A percentile compares a stretch with the other conserved stretches of the same genome.
phyloP scores from a whole-genome alignment of 2,797 vertebrate genomes.

The Philypnodon macrostomus region DNA sequence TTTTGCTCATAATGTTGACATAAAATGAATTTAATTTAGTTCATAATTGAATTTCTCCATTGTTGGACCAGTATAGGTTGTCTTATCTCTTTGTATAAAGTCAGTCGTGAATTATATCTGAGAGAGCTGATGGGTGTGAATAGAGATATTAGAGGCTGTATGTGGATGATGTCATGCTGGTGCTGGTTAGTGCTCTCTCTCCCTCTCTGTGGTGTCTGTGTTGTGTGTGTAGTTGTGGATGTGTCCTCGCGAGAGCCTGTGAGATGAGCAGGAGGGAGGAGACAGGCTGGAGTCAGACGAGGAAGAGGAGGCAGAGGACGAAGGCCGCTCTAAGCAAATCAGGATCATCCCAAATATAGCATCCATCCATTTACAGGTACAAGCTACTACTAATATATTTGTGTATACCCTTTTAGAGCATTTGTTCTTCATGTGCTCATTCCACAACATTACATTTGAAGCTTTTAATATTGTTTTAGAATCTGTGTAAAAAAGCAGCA shows the following conservation, averaged over 20 bases:
- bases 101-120: conserved; percentile 4
- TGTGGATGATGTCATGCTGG: conserved; percentile 73
- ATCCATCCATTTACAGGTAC: conserved; percentile 44
- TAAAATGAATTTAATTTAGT: no score
- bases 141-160: conserved; percentile 42
- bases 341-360: conserved; percentile 26
- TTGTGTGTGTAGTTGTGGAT: no score
- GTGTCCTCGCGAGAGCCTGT: conserved; percentile 35
- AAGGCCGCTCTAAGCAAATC: conserved; percentile 12
- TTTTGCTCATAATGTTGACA: no score
- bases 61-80: no score
- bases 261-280: conserved; percentile 59
- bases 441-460: not conserved
- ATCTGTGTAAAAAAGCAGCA: no score
- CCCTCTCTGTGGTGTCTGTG: conserved; percentile 36
- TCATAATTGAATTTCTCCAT: no score
- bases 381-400: conserved; percentile 51
- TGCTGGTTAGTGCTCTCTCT: conserved; percentile 72
- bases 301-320: conserved; percentile 18
- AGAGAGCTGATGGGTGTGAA: conserved; percentile 31
- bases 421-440: not conserved
- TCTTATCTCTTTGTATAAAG: no score
- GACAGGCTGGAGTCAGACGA: conserved; percentile 34
- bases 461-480: not conserved
- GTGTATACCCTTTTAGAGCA: not conserved